Base-by-base conservation (phyloP, 1,140 invertebrate genomes). In the Bombus terrestris region DNA sequence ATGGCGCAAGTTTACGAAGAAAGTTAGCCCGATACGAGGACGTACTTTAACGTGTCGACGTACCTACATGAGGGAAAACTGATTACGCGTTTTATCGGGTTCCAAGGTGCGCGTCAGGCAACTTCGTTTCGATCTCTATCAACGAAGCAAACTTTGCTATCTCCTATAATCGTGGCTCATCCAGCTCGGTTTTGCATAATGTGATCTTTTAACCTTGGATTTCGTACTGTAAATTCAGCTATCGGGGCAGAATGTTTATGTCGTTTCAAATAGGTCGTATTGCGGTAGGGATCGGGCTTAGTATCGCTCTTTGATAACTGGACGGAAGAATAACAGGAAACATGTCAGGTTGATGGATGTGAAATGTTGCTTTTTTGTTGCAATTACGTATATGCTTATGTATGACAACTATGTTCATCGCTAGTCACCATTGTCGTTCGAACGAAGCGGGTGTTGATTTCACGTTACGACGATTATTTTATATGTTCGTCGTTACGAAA, bases 121-220 rank as follows among this genome's bases (percentile, higher is more conserved):
- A 87, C 86, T 84, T 87, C 76, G 82, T 84, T 84, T 87, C 82
- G 81, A 87, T 83, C 74, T 87, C 82, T 87, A 87, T 87, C 82
- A 87, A 32, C 81, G 22, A 35, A n/a, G 69, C 37, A 84, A 87
- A 87, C 82, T 87, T 87, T 35, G 57, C 47, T 74, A 81, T 81
- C 73, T 47, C 25, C 57, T 39, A 35, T 87, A 87, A 84, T 62
- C 69, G 71, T 47, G 43, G 75, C 75, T 87, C 69, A 84, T 84
- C 76, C 76, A 35, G 15, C 43, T n/a, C n/a, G 43, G 35, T 79
- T 86, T 85, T 87, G 75, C 86, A 87, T 87, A 87, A 87, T 87
- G 57, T 37, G 69, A 66, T 79, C 73, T 59, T 47, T 59, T 47
- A 73, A 86, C 75, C 75, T 86, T 83, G 53, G 39, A 39, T 71